These are phyloP conservation scores for Leptobrachium ailaonicum DNA, from an alignment of 2,113 vertebrate species.

Conservation along the genomic window DNA sequence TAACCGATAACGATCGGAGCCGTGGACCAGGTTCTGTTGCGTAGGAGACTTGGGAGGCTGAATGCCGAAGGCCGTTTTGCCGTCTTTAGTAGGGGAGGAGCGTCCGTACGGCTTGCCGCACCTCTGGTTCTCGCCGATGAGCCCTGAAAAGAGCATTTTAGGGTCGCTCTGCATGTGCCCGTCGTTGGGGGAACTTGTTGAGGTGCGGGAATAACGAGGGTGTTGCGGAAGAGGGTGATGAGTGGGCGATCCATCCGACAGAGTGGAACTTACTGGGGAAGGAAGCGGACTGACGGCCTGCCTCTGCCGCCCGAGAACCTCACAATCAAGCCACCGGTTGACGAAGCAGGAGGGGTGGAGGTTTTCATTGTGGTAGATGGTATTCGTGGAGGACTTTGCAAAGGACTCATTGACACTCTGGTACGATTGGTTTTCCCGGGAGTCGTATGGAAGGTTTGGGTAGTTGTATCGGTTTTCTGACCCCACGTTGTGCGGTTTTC, in stretches of 20 bases:
- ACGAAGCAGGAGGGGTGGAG: slow-evolving; percentile 14
- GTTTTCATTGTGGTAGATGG: slow-evolving; percentile 23
- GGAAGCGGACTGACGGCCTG: slow-evolving; percentile 30
- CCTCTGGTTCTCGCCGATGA: slow-evolving; percentile 33
- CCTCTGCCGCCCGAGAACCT: slow-evolving; percentile 13
- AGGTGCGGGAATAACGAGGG: slow-evolving; percentile 43
- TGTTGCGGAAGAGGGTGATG: slow-evolving; percentile 34
- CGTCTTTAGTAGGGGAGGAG: neutral
- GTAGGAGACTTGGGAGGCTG: neutral
- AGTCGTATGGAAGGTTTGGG: slow-evolving; percentile 39
- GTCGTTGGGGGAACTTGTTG: slow-evolving; percentile 45
- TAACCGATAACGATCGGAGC: slow-evolving; percentile 41
- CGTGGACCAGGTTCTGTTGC: slow-evolving; percentile 3
- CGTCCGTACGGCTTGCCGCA: neutral
- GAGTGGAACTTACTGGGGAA: slow-evolving; percentile 49
- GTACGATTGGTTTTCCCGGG: slow-evolving; percentile 28
- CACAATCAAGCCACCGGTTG: slow-evolving; percentile 46
- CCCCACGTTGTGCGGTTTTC: slow-evolving; percentile 42
- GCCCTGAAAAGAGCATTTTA: slow-evolving; percentile 27
- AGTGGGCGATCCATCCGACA: slow-evolving; percentile 45
- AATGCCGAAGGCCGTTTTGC: neutral
- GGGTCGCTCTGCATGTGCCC: slow-evolving; percentile 25
- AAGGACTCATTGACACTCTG: slow-evolving; percentile 40
- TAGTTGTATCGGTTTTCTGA: slow-evolving; percentile 51
- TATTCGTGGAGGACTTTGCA: slow-evolving; percentile 20